Evolutionary conservation across 2,888 invertebrate genomes (phyloP).

Genomic region (Achlya flavicornis): DNA sequence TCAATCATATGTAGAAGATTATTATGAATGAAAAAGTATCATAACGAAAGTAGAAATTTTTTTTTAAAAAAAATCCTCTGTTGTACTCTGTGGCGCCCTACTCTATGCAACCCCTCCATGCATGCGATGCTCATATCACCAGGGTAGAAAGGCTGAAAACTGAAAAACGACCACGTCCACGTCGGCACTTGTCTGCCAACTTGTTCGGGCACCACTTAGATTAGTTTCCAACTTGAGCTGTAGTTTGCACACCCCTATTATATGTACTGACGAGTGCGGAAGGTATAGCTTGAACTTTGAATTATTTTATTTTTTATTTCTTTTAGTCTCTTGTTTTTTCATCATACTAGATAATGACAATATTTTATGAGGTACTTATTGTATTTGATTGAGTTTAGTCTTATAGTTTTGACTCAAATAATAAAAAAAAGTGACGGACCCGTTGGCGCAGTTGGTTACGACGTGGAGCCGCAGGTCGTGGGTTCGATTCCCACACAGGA

Average conservation of each 20-base stretch:
- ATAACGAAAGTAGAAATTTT: no score
- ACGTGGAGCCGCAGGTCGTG: no score
- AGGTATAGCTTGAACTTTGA: constrained; percentile 14
- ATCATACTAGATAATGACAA: background rate
- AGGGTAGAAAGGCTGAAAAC: constrained; percentile 63
- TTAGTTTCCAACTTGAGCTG: constrained; percentile 69
- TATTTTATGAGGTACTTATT: no score
- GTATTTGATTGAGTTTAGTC: no score
- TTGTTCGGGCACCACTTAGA: constrained; percentile 75
- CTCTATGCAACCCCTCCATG: constrained; percentile 60
- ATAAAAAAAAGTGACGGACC: no score
- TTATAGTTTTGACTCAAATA: no score
- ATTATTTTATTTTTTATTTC: background rate
- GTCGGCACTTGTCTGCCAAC: constrained; percentile 77
- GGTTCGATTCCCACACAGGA: no score
- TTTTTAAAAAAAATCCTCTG: background rate
- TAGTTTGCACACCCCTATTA: constrained; percentile 20
- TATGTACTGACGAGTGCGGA: constrained; percentile 18
- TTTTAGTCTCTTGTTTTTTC: background rate
- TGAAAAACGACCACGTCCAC: constrained; percentile 54
- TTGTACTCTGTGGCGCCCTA: constrained; percentile 19
- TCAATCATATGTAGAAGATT: no score
- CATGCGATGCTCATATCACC: constrained; percentile 81
- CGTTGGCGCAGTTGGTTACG: no score
- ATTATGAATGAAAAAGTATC: no score